Conservation (phyloP, 2,888 invertebrate species). For the Galerucella pusilla region DNA sequence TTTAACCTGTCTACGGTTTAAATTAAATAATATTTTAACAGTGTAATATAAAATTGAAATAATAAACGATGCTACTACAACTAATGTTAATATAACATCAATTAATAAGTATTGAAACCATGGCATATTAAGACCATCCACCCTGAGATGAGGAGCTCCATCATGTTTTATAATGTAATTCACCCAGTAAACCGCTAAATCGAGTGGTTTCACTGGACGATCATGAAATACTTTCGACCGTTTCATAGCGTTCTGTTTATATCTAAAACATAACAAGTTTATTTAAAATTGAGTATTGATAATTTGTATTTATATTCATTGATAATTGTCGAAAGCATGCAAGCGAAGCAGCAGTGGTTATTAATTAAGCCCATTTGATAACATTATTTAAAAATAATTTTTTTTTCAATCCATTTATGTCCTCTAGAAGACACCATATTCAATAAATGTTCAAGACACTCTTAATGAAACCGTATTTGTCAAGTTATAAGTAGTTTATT, state of each 20-base stretch:
- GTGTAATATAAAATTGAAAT: background rate
- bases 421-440: too few species aligned
- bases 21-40: background rate
- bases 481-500: too few species aligned
- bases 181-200: conserved; percentile 74
- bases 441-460: too few species aligned
- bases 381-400: too few species aligned
- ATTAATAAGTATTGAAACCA: conserved; percentile 67
- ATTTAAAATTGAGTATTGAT: too few species aligned
- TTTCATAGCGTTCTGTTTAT: conserved; percentile 46
- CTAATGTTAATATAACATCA: conserved; percentile 65
- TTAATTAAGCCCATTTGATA: too few species aligned
- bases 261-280: conserved; percentile 11
- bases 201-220: conserved; percentile 69
- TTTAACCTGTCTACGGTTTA: background rate
- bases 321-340: too few species aligned
- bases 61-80: too few species aligned
- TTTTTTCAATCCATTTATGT: too few species aligned
- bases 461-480: too few species aligned
- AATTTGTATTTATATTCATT: too few species aligned
- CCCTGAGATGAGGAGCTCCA: conserved; percentile 68
- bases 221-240: conserved; percentile 68
- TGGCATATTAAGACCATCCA: conserved; percentile 69
- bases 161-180: conserved; percentile 72
- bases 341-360: too few species aligned